Base-by-base conservation (phyloP, 2,888 invertebrate species). In the Mamestra brassicae region DNA sequence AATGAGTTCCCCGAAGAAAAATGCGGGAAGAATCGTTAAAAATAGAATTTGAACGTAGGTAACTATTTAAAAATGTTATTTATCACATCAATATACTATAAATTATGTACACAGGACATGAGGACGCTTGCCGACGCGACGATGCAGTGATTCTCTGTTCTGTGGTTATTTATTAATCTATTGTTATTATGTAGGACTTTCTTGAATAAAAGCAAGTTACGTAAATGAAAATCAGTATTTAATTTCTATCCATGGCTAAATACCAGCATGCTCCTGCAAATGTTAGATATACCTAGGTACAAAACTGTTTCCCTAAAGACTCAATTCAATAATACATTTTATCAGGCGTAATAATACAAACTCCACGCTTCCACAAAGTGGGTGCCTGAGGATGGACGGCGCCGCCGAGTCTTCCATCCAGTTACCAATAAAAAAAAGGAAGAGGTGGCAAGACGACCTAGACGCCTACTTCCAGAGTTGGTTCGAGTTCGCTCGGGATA, bases 31-130 rank as follows among this genome's bases (percentile, higher is more conserved):
- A 45, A 10, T 52, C 52, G 10, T 60, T 36, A 34, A 13, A 38
- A 55, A 26, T 52, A 7, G 36, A 65, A 45, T 58, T 11, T 63
- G 15, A 8, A 74, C 11, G 6, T 6, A 52, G 38, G 6, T 26
- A 26, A 26, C 4, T 54, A 47, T 26, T 26, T 47, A 0, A 17
- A 47, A 36, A 42, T 58, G 55, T 62, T 62, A 50, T 34, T 74
- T 17, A 11, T 61, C 57, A n/a, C 67, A 58, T 10, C 45, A 45
- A 58, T 57, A 36, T 52, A 17, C 11, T 68, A 67, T 67, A n/a
- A 26, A 17, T 11, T 45, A 47, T 34, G 63, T 63, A 47, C 4
- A 64, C 17, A 64, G 10, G 50, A 17, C 34, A 15, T 4, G 63
- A 17, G 0, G n/a, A 15, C 13, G 36, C 36, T 11, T 26, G 26